Evolutionary conservation across 2,888 invertebrate species (phyloP).

Genomic region (Drosophila stalkeri): DNA sequence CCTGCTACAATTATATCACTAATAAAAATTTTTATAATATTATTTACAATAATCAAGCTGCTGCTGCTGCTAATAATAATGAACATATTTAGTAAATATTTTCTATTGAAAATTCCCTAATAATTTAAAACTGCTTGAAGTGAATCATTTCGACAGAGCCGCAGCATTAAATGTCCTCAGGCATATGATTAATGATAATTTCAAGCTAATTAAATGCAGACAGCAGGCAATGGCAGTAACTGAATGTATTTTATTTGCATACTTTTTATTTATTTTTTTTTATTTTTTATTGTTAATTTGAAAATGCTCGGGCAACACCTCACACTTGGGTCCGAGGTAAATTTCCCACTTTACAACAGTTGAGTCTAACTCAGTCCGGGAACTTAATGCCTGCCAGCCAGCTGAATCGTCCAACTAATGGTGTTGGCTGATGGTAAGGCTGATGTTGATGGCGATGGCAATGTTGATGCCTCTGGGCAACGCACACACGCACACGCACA

Average conservation of each 20-base stretch:
- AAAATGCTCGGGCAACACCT: constrained; percentile 32
- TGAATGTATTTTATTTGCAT: constrained; percentile 16
- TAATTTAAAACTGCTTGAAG: background rate
- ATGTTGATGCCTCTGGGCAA: constrained; percentile 52
- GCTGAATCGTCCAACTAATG: constrained; percentile 67
- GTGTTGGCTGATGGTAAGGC: constrained; percentile 37
- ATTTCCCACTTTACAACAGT: constrained; percentile 66
- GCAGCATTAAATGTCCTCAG: constrained; percentile 24
- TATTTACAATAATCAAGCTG: background rate
- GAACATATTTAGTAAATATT: background rate
- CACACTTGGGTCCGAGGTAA: constrained; percentile 17
- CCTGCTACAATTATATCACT: background rate
- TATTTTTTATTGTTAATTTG: constrained; percentile 37
- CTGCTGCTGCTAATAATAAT: background rate
- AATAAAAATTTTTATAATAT: background rate
- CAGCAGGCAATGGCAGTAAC: constrained; percentile 21
- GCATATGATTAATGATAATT: constrained; percentile 71
- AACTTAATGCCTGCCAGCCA: constrained; percentile 25
- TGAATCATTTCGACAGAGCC: background rate
- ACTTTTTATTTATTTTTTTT: constrained; percentile 2
- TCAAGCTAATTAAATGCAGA: constrained; percentile 70
- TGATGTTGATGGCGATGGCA: constrained; percentile 46
- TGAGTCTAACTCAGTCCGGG: constrained; percentile 14
- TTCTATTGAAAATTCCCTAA: background rate
- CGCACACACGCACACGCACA: constrained; percentile 49